Evolutionary conservation across 1,140 invertebrate species (phyloP).

Genomic region (Cyrtorhinus lividipennis): DNA sequence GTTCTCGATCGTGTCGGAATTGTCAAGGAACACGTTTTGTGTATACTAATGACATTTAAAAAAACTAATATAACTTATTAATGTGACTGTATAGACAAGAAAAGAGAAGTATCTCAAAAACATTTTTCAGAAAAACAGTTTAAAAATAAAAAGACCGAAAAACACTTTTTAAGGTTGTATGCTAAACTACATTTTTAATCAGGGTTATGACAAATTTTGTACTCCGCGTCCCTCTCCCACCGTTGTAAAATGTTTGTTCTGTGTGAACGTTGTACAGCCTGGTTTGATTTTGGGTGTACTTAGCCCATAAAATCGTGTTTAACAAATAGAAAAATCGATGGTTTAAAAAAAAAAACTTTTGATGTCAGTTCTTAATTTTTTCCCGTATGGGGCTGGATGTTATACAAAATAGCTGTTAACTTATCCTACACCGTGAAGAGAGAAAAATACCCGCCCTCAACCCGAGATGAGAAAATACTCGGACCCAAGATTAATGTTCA

Average conservation of each 20-base stretch:
- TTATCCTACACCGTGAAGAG: background rate
- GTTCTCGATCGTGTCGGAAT: no score
- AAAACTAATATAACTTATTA: constrained; percentile 9
- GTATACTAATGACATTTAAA: constrained; percentile 16
- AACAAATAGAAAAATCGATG: no score
- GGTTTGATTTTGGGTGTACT: background rate
- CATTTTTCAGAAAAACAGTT: constrained; percentile 2
- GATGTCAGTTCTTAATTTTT: no score
- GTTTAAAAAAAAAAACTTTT: no score
- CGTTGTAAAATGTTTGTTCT: background rate
- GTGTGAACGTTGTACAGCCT: background rate
- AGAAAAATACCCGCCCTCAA: background rate
- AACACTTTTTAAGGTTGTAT: constrained; percentile 16
- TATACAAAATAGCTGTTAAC: background rate
- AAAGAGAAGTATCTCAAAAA: background rate
- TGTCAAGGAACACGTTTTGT: background rate
- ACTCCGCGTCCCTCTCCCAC: background rate
- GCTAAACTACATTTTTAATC: background rate
- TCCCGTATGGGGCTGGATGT: background rate
- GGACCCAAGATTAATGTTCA: no score
- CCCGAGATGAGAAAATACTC: no score
- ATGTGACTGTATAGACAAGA: constrained; percentile 14
- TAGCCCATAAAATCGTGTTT: background rate
- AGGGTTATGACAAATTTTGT: no score
- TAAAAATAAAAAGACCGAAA: background rate